A percentile compares a stretch with the other conserved stretches of the same genome.
These are phyloP conservation scores for Xerus inauris DNA, from an alignment of 2,113 vertebrate genomes.

Conservation along the genomic window DNA sequence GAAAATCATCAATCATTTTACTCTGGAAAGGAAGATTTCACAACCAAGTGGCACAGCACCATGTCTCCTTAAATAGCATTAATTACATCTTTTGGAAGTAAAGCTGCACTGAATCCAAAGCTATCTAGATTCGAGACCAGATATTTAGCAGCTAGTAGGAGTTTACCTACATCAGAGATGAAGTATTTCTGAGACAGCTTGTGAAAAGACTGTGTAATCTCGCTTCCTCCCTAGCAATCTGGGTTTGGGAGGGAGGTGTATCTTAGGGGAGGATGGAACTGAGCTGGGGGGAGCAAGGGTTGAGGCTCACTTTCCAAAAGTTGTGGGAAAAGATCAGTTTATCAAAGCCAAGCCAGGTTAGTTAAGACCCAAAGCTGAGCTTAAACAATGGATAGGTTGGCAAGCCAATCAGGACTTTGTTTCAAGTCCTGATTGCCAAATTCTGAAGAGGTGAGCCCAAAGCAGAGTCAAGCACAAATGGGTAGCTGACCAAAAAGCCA, in stretches of 20 bases:
- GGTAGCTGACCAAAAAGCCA: neutral
- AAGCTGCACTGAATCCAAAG: neutral
- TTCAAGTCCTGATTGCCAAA: neutral
- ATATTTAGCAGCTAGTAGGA: neutral
- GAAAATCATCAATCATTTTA: neutral
- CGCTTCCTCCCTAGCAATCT: neutral
- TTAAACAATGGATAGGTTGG: neutral
- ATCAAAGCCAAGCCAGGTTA: neutral
- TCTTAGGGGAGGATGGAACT: neutral
- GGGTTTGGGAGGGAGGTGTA: neutral
- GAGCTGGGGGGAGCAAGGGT: neutral
- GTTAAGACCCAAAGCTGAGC: neutral
- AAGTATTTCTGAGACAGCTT: neutral
- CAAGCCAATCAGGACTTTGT: neutral
- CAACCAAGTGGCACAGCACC: neutral
- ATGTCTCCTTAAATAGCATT: neutral
- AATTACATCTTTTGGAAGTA: neutral
- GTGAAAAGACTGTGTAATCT: neutral
- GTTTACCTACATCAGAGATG: neutral
- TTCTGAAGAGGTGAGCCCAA: neutral
- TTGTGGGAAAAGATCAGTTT: neutral
- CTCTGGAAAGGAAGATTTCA: neutral
- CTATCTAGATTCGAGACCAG: neutral
- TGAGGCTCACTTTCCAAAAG: neutral
- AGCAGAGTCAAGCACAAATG: neutral